Conservation (phyloP, 2,888 invertebrate species). For the Dicyrtoma fusca region DNA sequence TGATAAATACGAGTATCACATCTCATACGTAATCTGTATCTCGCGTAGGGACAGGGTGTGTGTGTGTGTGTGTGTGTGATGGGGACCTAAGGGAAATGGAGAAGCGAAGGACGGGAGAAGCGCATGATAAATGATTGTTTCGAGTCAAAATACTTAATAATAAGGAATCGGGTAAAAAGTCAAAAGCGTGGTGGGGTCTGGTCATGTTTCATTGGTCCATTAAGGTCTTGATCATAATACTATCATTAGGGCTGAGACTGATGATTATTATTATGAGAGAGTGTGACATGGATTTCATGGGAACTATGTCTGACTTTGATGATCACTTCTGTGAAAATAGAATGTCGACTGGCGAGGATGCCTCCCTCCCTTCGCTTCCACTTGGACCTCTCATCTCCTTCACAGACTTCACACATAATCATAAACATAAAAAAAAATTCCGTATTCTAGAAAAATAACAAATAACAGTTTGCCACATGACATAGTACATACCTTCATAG, state of each 20-base stretch:
- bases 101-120: neutral
- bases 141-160: neutral
- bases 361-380: neutral
- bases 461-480: no score
- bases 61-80: no score
- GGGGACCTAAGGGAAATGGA: neutral
- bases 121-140: neutral
- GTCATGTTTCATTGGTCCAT: no score
- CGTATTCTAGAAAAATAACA: neutral
- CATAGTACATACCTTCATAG: no score
- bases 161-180: no score
- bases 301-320: slow-evolving; percentile 24
- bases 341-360: no score
- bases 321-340: slow-evolving; percentile 16
- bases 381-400: neutral
- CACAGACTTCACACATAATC: no score
- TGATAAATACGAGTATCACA: no score
- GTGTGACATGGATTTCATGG: slow-evolving; percentile 16
- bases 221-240: neutral
- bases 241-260: neutral
- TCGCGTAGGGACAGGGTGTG: no score
- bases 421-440: neutral
- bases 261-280: slow-evolving; percentile 5
- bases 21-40: no score
- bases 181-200: no score